A percentile compares a stretch with the other conserved stretches of the same genome.
phyloP scores from a whole-genome alignment of 2,113 vertebrate genomes.

The Arothron firmamentum region DNA sequence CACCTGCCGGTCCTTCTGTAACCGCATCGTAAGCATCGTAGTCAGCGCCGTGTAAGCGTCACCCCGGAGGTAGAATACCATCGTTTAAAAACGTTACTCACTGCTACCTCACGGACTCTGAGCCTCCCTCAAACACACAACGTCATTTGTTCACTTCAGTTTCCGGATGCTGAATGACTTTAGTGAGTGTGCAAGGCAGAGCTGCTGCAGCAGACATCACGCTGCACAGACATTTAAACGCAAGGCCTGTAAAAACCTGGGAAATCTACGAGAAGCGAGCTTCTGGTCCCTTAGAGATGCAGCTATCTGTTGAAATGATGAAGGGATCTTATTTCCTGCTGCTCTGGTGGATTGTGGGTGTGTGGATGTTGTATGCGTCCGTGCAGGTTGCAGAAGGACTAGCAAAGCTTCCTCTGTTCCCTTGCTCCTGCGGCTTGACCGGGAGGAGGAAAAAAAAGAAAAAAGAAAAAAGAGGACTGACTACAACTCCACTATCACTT shows the following conservation, averaged over 20 bases:
- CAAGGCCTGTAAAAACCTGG: no score
- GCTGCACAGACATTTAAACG: no score
- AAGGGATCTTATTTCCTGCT: neutral
- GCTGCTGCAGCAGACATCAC: no score
- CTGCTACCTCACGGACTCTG: no score
- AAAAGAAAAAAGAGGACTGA: slow-evolving; percentile 46
- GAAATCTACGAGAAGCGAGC: no score
- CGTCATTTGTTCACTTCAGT: no score
- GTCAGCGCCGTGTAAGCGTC: slow-evolving; percentile 11
- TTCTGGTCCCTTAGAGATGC: neutral
- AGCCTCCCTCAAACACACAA: no score
- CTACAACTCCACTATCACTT: slow-evolving; percentile 70
- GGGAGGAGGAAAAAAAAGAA: slow-evolving; percentile 24
- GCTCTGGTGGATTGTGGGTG: neutral
- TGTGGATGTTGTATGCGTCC: slow-evolving; percentile 33
- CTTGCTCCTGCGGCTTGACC: slow-evolving; percentile 67
- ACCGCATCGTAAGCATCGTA: slow-evolving; percentile 52
- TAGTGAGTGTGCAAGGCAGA: no score
- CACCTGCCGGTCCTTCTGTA: slow-evolving; percentile 74
- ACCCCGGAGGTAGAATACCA: neutral
- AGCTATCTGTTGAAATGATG: neutral
- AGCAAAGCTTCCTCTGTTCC: slow-evolving; percentile 69
- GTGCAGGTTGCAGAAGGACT: slow-evolving; percentile 73
- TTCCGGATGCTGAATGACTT: no score
- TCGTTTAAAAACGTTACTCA: no score